Conservation (phyloP, 1,140 invertebrate genomes). For the Zeugodacus cucurbitae region DNA sequence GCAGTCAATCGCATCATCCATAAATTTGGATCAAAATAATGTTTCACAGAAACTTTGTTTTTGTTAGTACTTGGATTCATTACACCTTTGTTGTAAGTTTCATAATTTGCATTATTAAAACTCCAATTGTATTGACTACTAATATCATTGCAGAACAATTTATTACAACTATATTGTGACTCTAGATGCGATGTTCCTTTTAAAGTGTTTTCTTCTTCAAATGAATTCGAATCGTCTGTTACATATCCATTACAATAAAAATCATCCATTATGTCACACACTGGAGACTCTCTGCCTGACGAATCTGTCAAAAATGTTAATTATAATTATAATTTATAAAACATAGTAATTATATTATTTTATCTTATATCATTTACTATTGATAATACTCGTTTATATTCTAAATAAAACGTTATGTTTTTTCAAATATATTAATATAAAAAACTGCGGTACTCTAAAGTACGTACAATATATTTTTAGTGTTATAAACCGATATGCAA, state of each 20-base stretch:
- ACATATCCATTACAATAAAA: slow-evolving; percentile 60
- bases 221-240: slow-evolving; percentile 51
- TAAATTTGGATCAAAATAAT: not conserved
- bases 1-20: not conserved
- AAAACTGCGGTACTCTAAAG: too few relatives aligned
- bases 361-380: too few relatives aligned
- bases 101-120: slow-evolving; percentile 46
- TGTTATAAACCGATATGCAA: too few relatives aligned
- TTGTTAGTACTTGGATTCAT: not conserved
- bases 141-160: slow-evolving; percentile 40
- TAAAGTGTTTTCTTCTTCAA: not conserved
- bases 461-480: too few relatives aligned
- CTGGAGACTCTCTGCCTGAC: not conserved
- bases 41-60: not conserved
- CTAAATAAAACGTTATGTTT: too few relatives aligned
- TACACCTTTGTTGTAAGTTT: not conserved
- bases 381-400: too few relatives aligned
- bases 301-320: not conserved
- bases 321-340: too few relatives aligned
- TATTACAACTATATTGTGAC: not conserved
- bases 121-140: slow-evolving; percentile 7
- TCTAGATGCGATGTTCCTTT: not conserved
- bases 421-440: too few relatives aligned
- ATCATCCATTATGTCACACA: slow-evolving; percentile 57
- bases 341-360: too few relatives aligned